These are phyloP conservation scores for Nibea coibor DNA, from an alignment of 2,113 vertebrate species.

Conservation along the genomic window DNA sequence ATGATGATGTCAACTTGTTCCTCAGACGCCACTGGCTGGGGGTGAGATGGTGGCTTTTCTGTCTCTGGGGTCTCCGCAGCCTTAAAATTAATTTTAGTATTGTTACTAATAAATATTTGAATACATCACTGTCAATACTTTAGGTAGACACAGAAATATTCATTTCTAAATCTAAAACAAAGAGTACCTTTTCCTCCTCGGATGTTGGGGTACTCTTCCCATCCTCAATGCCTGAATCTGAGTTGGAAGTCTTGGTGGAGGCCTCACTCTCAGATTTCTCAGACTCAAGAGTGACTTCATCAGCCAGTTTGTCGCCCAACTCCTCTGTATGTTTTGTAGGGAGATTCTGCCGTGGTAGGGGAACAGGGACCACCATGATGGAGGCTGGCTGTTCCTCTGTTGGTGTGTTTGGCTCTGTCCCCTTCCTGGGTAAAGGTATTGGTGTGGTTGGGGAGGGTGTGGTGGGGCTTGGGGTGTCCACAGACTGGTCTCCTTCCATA, in stretches of 20 bases:
- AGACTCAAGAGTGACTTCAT: slow-evolving; percentile 68
- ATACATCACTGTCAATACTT: background rate
- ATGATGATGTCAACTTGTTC: slow-evolving; percentile 8
- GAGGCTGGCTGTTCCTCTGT: slow-evolving; percentile 24
- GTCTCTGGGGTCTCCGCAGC: slow-evolving; percentile 66
- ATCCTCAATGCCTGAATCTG: slow-evolving; percentile 81
- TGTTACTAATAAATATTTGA: background rate
- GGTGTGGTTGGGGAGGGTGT: slow-evolving; percentile 28
- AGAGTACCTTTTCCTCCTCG: slow-evolving; percentile 77
- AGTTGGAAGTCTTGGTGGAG: slow-evolving; percentile 77
- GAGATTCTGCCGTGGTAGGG: slow-evolving; percentile 47
- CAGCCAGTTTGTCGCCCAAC: slow-evolving; percentile 45
- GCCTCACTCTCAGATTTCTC: slow-evolving; percentile 80
- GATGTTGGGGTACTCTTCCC: slow-evolving; percentile 71
- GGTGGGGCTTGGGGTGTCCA: slow-evolving; percentile 48
- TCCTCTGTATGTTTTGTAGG: slow-evolving; percentile 43
- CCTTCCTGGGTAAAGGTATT: slow-evolving; percentile 42
- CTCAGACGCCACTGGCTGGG: slow-evolving; percentile 15
- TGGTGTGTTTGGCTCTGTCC: background rate
- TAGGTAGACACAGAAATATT: background rate
- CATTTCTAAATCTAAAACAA: background rate
- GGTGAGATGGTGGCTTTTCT: slow-evolving; percentile 52
- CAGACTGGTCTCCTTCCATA: slow-evolving; percentile 82
- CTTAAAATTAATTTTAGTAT: slow-evolving; percentile 28
- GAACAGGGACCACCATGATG: slow-evolving; percentile 47